Evolutionary conservation across 2,888 invertebrate species (phyloP).

Genomic region (Allacma fusca): DNA sequence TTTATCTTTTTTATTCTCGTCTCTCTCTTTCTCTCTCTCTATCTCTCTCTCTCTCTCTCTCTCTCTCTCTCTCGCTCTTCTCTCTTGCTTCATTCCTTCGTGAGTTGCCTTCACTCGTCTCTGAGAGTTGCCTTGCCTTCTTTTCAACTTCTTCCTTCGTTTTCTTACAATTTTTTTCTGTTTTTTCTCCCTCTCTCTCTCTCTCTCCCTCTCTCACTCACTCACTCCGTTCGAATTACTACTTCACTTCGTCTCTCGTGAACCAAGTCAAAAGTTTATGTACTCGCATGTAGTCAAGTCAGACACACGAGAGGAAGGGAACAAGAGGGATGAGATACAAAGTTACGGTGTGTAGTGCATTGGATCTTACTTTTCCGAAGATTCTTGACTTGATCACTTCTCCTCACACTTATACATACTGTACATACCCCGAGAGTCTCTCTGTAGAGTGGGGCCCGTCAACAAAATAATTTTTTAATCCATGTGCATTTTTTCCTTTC

Average conservation of each 20-base stretch:
- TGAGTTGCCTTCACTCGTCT: conserved; percentile 40
- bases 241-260: conserved; percentile 38
- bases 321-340: conserved; percentile 23
- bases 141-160: conserved; percentile 43
- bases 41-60: conserved; percentile 30
- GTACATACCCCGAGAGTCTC: too few species aligned
- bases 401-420: background rate
- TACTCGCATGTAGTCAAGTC: conserved; percentile 2
- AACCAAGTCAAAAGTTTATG: conserved; percentile 38
- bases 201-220: conserved; percentile 10
- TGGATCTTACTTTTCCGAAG: conserved; percentile 33
- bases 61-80: conserved; percentile 19
- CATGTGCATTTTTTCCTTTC: background rate
- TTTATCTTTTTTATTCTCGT: conserved; percentile 43
- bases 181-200: background rate
- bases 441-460: conserved; percentile 22
- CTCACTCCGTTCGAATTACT: conserved; percentile 40
- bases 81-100: conserved; percentile 34
- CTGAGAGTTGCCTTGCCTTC: conserved; percentile 41
- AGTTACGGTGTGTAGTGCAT: conserved; percentile 20
- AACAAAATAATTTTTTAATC: conserved; percentile 7
- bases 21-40: conserved; percentile 27
- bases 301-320: conserved; percentile 5
- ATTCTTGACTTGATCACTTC: conserved; percentile 39
- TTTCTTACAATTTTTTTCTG: conserved; percentile 41